phyloP scores from a whole-genome alignment of 1,140 invertebrate species.

The Holcopasites calliopsidis region DNA sequence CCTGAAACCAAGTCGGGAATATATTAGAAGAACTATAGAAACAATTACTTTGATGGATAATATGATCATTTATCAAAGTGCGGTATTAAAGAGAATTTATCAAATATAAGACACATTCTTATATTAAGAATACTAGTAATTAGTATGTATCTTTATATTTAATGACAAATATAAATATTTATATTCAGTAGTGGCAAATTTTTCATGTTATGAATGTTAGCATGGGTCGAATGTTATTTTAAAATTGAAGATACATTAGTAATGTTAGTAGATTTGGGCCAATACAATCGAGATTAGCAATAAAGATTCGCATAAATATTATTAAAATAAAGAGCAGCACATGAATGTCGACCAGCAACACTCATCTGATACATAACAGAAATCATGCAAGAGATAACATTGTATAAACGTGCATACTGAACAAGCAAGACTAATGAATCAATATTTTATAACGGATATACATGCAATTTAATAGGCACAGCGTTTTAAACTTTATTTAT shows the following conservation, averaged over 20 bases:
- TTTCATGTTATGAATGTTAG: background rate
- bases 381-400: constrained; percentile 32
- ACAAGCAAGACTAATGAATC: constrained; percentile 30
- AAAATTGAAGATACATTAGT: no score
- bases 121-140: background rate
- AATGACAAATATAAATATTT: constrained; percentile 1
- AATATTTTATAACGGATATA: constrained; percentile 33
- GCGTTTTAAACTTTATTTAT: constrained; percentile 37
- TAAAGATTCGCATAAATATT: constrained; percentile 9
- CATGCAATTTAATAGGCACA: constrained; percentile 46
- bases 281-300: constrained; percentile 12
- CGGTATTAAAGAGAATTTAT: constrained; percentile 2
- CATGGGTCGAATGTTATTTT: background rate
- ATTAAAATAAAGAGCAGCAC: constrained; percentile 3
- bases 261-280: no score
- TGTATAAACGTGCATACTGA: constrained; percentile 32
- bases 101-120: constrained; percentile 10
- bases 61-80: background rate
- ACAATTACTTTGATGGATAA: background rate
- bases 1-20: constrained; percentile 72
- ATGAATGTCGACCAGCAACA: constrained; percentile 14
- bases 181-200: background rate
- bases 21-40: constrained; percentile 5
- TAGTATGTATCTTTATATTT: constrained; percentile 23
- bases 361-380: constrained; percentile 21